Base-by-base conservation (phyloP, 2,888 invertebrate species). In the Melieria omissa region DNA sequence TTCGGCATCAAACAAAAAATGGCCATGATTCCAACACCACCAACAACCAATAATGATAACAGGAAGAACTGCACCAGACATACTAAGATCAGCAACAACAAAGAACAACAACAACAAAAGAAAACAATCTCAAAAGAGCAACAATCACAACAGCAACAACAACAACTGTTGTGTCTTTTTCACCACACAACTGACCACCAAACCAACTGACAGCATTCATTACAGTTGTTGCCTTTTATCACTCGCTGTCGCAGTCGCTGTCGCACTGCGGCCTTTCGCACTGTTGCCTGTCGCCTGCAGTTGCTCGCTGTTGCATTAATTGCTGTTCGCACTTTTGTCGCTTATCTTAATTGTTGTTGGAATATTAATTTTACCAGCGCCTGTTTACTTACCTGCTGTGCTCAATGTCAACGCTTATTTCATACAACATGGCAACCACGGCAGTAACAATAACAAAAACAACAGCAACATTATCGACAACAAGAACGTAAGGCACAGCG, bases 321-420 rank as follows among this genome's bases (percentile, higher is more conserved):
- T 75, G 76, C 71, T 74, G 76, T 77, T 77, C 76, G 74, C 77
- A 75, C 76, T 77, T 75, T 76, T 73, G 74, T 73, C 80, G 82
- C 80, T 83, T 83, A 83, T 83, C 84, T 83, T 83, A 83, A 83
- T 82, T 83, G 84, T 82, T 83, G 81, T 79, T 83, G 82, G 83
- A 83, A 83, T 83, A 83, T 83, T 83, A 83, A 83, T 83, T 83
- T 80, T n/a, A 1, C 49, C 16, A 42, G 29, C 29, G 29, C 29
- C 29, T 29, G 29, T 29, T 29, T 29, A 29, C 49, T 3, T 12
- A 41, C 64, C 64, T 49, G 41, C 42, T 41, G 12, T 49, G 64
- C n/a, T 16, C 49, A 6, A 46, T 4, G 42, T n/a, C 14, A 52
- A 49, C 12, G 52, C 12, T 47, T 29, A 16, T 52, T 41, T 64